Conservation (phyloP, 2,797 vertebrate genomes). For the Numenius phaeopus region DNA sequence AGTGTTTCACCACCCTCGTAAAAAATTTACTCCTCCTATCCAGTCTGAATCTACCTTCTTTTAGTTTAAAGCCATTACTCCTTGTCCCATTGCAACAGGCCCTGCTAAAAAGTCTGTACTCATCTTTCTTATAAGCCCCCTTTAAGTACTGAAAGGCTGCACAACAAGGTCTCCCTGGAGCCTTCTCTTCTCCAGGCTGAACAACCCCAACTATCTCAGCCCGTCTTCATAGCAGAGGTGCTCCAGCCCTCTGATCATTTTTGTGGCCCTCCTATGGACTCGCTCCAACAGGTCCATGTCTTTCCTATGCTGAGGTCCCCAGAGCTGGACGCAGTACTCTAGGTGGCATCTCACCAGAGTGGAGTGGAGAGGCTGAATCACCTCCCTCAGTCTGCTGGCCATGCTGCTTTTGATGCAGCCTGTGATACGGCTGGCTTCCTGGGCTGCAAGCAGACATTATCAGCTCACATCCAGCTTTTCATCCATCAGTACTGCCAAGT, state of each 20-base stretch:
- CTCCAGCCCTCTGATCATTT: neutral
- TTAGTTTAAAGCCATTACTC: neutral
- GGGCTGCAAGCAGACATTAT: neutral
- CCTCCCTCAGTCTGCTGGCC: neutral
- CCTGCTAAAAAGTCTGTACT: neutral
- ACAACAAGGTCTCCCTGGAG: neutral
- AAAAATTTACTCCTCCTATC: no score
- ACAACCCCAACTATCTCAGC: neutral
- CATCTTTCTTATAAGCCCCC: neutral
- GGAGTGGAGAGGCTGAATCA: neutral
- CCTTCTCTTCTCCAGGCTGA: neutral
- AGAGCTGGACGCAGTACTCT: fast-evolving
- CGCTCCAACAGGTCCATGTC: fast-evolving
- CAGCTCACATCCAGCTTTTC: neutral
- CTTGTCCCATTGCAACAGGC: neutral
- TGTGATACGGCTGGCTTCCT: neutral
- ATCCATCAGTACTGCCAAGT: neutral
- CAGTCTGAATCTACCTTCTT: neutral
- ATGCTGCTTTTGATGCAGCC: neutral
- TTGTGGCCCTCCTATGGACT: neutral
- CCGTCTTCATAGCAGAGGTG: neutral
- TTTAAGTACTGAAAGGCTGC: neutral
- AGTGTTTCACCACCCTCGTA: neutral
- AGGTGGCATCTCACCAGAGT: neutral
- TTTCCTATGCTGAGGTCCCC: no score